Conservation (phyloP, 2,888 invertebrate genomes). For the Epinotia ramella region DNA sequence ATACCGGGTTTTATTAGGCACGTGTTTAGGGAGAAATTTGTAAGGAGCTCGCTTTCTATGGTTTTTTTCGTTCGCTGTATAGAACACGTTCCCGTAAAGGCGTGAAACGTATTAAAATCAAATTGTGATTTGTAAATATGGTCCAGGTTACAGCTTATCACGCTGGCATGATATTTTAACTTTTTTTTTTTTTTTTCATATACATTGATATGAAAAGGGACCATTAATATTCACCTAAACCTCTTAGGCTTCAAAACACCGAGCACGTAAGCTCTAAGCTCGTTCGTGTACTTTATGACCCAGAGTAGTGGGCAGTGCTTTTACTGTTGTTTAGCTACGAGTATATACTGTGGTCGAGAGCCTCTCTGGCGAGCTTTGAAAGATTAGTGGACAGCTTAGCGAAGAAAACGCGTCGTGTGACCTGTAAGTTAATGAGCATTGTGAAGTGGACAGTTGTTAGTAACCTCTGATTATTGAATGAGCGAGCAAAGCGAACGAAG, state of each 20-base stretch:
- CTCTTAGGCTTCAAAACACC: not conserved
- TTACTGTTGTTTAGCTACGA: slow-evolving; percentile 13
- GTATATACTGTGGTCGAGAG: slow-evolving; percentile 23
- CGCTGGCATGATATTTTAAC: too few relatives aligned
- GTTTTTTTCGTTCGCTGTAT: too few relatives aligned
- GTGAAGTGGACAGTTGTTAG: not conserved
- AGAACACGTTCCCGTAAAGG: too few relatives aligned
- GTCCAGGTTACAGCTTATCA: too few relatives aligned
- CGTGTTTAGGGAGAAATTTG: too few relatives aligned
- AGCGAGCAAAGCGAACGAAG: too few relatives aligned
- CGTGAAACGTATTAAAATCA: too few relatives aligned
- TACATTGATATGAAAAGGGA: not conserved
- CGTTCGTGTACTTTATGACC: not conserved
- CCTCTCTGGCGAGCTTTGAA: slow-evolving; percentile 43
- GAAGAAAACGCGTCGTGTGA: slow-evolving; percentile 18
- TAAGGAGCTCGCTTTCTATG: too few relatives aligned
- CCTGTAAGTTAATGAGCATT: not conserved
- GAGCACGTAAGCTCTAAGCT: not conserved
- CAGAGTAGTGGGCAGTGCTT: not conserved
- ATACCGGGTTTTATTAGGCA: too few relatives aligned
- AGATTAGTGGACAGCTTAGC: slow-evolving; percentile 38
- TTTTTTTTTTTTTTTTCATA: too few relatives aligned
- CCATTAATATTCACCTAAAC: not conserved
- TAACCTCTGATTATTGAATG: not conserved
- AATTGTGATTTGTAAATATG: too few relatives aligned